A percentile compares a stretch with the other conserved stretches of the same genome.
Conservation (phyloP, 2,797 vertebrate genomes). For the Gymnoscopelus braueri region DNA sequence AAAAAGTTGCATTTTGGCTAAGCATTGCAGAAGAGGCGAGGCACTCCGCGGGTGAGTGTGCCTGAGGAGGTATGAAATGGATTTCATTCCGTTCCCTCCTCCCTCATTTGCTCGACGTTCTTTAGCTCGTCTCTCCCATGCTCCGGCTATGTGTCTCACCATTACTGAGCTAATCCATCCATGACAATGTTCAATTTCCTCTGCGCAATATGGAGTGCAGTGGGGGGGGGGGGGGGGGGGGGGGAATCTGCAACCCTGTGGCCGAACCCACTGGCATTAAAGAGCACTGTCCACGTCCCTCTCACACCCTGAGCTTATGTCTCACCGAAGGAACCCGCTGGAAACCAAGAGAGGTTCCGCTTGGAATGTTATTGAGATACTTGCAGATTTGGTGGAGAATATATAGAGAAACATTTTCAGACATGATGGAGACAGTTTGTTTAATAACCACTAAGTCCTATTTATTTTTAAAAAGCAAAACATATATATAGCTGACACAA, state of each 20-base stretch:
- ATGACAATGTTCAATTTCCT: constrained; percentile 99
- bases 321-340: constrained; percentile 52
- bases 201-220: constrained; percentile 89
- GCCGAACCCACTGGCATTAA: constrained; percentile 74
- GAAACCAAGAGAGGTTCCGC: constrained; percentile 45
- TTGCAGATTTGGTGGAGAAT: no score
- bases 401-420: no score
- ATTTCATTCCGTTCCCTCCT: constrained; percentile 89
- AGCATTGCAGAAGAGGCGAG: constrained; percentile 44
- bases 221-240: constrained; percentile 14
- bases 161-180: constrained; percentile 99
- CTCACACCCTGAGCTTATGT: constrained; percentile 49
- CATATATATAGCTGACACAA: no score
- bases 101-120: constrained; percentile 91
- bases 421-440: no score
- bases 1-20: constrained; percentile 67
- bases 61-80: constrained; percentile 99
- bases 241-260: constrained; percentile 66
- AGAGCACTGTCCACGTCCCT: constrained; percentile 51
- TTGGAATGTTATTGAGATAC: constrained; percentile 10
- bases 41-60: constrained; percentile 80
- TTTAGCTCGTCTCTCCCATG: constrained; percentile 89
- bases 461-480: no score
- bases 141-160: constrained; percentile 95
- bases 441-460: no score